Evolutionary conservation across 2,113 vertebrate genomes (phyloP).

Genomic region (Nesogale talazaci): DNA sequence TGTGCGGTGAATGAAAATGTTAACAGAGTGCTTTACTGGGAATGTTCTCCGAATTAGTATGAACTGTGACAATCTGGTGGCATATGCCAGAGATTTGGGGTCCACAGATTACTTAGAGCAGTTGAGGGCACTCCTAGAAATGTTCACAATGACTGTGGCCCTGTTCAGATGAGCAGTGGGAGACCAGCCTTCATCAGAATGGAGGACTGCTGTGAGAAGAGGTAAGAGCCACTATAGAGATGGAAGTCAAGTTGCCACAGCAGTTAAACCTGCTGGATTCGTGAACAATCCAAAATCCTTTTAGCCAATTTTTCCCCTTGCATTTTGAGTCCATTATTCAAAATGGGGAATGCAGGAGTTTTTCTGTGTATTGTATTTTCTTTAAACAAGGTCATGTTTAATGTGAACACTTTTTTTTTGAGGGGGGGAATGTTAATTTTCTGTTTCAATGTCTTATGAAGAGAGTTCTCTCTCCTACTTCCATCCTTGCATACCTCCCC

Average conservation of each 20-base stretch:
- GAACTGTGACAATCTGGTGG: too few species aligned
- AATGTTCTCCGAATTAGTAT: too few species aligned
- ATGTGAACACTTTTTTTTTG: constrained; percentile 84
- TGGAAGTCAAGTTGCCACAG: constrained; percentile 91
- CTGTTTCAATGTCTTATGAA: constrained; percentile 63
- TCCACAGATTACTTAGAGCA: constrained; percentile 96
- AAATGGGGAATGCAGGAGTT: constrained; percentile 80
- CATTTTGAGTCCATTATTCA: constrained; percentile 80
- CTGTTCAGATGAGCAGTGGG: constrained; percentile 82
- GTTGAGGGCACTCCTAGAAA: constrained; percentile 96
- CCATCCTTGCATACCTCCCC: not conserved
- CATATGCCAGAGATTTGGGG: too few species aligned
- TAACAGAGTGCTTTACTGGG: too few species aligned
- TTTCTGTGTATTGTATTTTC: constrained; percentile 83
- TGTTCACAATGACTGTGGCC: constrained; percentile 94
- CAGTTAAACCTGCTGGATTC: constrained; percentile 90
- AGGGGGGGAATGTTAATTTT: constrained; percentile 28
- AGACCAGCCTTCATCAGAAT: constrained; percentile 63
- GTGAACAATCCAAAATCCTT: constrained; percentile 92
- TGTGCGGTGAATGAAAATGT: too few species aligned
- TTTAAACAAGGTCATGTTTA: constrained; percentile 82
- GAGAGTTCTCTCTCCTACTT: not conserved
- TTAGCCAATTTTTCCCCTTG: constrained; percentile 84
- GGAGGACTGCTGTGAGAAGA: constrained; percentile 83
- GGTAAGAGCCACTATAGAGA: constrained; percentile 82